Conservation (phyloP, 1,140 invertebrate genomes). For the Drosophila neocordata region DNA sequence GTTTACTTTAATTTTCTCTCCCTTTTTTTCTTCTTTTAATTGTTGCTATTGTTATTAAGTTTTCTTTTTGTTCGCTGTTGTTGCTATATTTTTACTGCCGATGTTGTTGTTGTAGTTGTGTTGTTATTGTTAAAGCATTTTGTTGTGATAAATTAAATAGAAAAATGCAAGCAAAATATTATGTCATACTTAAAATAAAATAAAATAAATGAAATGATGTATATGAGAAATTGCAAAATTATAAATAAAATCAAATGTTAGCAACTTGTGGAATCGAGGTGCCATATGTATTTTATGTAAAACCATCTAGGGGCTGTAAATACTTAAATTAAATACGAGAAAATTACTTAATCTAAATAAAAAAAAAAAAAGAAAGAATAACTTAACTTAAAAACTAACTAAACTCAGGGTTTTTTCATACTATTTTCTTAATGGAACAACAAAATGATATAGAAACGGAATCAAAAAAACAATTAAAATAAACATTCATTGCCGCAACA, state of each 20-base stretch:
- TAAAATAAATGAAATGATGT: too few relatives aligned
- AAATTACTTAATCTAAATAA: conserved; percentile 35
- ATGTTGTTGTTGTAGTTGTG: conserved; percentile 64
- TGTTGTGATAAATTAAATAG: conserved; percentile 73
- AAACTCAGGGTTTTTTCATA: conserved; percentile 69
- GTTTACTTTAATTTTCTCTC: background rate
- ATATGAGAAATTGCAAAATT: conserved; percentile 13
- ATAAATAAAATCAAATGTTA: conserved; percentile 60
- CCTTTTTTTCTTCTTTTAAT: background rate
- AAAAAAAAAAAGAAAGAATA: conserved; percentile 46
- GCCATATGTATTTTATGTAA: conserved; percentile 37
- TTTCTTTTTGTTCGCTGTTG: conserved; percentile 21
- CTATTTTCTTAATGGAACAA: conserved; percentile 26
- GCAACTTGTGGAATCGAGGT: conserved; percentile 59
- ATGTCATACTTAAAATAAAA: conserved; percentile 55
- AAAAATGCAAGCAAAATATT: conserved; percentile 40
- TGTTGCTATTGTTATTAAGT: conserved; percentile 29
- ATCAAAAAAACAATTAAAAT: background rate
- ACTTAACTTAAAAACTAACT: conserved; percentile 66
- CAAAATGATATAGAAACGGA: background rate
- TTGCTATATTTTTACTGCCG: conserved; percentile 38
- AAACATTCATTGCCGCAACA: background rate
- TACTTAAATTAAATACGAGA: conserved; percentile 38
- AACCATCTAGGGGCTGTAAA: conserved; percentile 53
- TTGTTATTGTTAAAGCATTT: conserved; percentile 76